A percentile compares a stretch with the other conserved stretches of the same genome.
Evolutionary conservation across 2,888 invertebrate genomes (phyloP).

Genomic region (Pyrgus malvae): DNA sequence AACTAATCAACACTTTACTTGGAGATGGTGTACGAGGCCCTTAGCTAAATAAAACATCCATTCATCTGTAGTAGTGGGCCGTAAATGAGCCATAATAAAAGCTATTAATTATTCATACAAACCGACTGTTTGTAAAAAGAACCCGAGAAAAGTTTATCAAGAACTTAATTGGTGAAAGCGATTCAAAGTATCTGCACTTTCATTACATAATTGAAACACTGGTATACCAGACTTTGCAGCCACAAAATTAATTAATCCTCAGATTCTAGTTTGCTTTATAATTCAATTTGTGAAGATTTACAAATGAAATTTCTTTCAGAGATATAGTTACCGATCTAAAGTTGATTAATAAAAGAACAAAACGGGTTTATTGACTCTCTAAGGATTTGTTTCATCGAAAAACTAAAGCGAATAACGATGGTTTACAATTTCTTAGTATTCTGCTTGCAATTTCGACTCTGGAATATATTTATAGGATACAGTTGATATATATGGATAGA

Average conservation of each 20-base stretch:
- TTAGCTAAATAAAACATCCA: too few relatives aligned
- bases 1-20: too few relatives aligned
- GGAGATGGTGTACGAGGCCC: too few relatives aligned
- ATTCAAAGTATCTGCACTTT: not conserved
- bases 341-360: constrained; percentile 13
- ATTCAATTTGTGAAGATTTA: constrained; percentile 1
- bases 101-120: too few relatives aligned
- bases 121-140: too few relatives aligned
- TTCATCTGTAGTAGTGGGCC: too few relatives aligned
- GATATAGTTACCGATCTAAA: not conserved
- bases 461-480: too few relatives aligned
- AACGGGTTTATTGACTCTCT: not conserved
- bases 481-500: too few relatives aligned
- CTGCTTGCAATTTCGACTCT: too few relatives aligned
- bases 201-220: not conserved
- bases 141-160: too few relatives aligned
- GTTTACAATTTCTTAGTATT: too few relatives aligned
- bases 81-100: too few relatives aligned
- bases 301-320: not conserved
- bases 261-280: not conserved
- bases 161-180: not conserved
- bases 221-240: not conserved
- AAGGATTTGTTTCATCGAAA: not conserved
- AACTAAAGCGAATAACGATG: not conserved
- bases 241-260: not conserved